Percentiles rank a stretch among this genome's conserved stretches.
Conservation (phyloP, 2,888 invertebrate species). For the Sesia bembeciformis region DNA sequence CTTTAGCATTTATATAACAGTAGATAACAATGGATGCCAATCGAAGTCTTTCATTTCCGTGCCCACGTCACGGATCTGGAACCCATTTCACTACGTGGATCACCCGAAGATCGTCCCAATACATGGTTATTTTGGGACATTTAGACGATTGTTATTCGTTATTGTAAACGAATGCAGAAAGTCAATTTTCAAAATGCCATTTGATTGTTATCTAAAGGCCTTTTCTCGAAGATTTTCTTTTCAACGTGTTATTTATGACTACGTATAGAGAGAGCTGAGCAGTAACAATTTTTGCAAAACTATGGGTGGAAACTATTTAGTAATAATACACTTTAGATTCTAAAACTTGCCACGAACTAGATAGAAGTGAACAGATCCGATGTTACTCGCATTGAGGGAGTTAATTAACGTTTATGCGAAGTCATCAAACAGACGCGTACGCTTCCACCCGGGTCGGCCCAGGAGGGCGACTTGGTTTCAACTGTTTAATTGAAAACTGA, state of each 20-base stretch:
- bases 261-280: too few species aligned
- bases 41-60: constrained; percentile 57
- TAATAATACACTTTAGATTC: too few species aligned
- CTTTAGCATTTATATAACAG: constrained; percentile 15
- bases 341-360: background rate
- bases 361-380: constrained; percentile 11
- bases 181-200: too few species aligned
- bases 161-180: too few species aligned
- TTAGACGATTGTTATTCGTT: background rate
- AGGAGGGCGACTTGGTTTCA: constrained; percentile 29
- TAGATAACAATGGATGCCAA: constrained; percentile 37
- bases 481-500: constrained; percentile 4
- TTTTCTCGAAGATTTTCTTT: too few species aligned
- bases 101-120: constrained; percentile 20
- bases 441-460: constrained; percentile 20
- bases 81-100: constrained; percentile 46
- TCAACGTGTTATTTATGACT: too few species aligned
- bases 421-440: constrained; percentile 40
- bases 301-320: too few species aligned
- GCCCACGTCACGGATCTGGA: constrained; percentile 45
- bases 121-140: background rate
- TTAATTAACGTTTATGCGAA: constrained; percentile 54
- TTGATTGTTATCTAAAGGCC: too few species aligned
- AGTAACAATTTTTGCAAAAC: too few species aligned
- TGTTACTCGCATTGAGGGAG: constrained; percentile 36